A percentile compares a stretch with the other conserved stretches of the same genome.
Evolutionary conservation across 2,113 vertebrate genomes (phyloP).

Genomic region (Spheniscus mendiculus): DNA sequence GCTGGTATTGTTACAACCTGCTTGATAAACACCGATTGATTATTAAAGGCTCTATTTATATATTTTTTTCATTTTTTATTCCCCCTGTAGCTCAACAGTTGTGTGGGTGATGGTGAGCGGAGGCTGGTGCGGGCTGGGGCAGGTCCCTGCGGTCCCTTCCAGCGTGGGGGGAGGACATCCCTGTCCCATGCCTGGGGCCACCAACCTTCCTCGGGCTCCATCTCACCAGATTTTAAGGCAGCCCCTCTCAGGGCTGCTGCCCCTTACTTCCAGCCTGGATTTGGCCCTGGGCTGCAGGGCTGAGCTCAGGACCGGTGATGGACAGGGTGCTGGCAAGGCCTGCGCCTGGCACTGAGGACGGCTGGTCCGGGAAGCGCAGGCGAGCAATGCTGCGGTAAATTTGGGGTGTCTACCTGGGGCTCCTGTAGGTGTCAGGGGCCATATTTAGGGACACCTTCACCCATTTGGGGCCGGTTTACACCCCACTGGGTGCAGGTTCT

Average conservation of each 20-base stretch:
- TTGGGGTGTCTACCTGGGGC: neutral
- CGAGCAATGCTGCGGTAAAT: neutral
- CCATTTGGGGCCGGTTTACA: rapidly evolving
- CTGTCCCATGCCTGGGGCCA: neutral
- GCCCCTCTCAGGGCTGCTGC: neutral
- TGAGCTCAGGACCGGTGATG: neutral
- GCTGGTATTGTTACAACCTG: neutral
- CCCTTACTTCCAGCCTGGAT: neutral
- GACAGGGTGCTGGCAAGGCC: neutral
- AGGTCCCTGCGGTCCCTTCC: neutral
- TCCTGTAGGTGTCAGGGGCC: neutral
- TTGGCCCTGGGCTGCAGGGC: neutral
- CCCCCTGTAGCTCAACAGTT: neutral
- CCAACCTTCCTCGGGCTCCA: neutral
- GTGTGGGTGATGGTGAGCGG: rapidly evolving
- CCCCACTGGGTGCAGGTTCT: neutral
- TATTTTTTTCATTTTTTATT: rapidly evolving
- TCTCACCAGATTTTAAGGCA: neutral
- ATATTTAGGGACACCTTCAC: neutral
- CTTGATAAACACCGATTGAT: neutral
- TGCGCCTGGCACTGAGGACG: rapidly evolving
- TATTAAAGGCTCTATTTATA: neutral
- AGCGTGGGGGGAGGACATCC: rapidly evolving
- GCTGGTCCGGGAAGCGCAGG: rapidly evolving
- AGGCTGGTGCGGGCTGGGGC: neutral